Evolutionary conservation across 2,797 vertebrate species (phyloP).

Genomic region (Neopelma chrysocephalum): DNA sequence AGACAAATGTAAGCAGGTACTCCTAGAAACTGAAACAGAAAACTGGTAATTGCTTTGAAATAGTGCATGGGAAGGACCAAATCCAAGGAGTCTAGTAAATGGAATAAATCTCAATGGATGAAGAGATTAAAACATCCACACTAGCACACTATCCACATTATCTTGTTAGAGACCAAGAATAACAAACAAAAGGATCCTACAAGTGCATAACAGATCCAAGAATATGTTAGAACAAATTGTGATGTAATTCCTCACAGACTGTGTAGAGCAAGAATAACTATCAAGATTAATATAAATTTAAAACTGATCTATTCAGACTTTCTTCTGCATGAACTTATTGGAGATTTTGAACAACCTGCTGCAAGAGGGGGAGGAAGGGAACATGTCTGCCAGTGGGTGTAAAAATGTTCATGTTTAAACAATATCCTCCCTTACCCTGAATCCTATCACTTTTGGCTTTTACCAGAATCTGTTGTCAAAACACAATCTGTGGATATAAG

Average conservation of each 20-base stretch:
- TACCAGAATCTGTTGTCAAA: neutral
- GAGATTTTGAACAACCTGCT: neutral
- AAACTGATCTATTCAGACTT: neutral
- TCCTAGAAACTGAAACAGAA: neutral
- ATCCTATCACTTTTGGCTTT: neutral
- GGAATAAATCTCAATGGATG: neutral
- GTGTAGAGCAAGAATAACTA: neutral
- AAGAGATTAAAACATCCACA: neutral
- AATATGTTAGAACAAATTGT: neutral
- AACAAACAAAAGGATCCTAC: neutral
- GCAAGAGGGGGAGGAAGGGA: neutral
- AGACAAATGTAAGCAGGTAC: neutral
- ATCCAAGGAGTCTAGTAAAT: neutral
- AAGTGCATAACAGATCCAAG: neutral
- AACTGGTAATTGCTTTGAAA: neutral
- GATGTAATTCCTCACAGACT: neutral
- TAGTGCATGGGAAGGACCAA: neutral
- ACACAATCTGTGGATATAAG: neutral
- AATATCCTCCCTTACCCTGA: neutral
- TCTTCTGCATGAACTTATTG: neutral
- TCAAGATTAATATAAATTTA: neutral
- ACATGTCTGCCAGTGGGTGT: neutral
- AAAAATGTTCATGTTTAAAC: neutral
- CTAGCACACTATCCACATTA: neutral
- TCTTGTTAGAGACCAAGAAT: neutral